A percentile compares a stretch with the other conserved stretches of the same genome.
Conservation (phyloP, 1,140 invertebrate species). For the Oryctes rhinoceros region DNA sequence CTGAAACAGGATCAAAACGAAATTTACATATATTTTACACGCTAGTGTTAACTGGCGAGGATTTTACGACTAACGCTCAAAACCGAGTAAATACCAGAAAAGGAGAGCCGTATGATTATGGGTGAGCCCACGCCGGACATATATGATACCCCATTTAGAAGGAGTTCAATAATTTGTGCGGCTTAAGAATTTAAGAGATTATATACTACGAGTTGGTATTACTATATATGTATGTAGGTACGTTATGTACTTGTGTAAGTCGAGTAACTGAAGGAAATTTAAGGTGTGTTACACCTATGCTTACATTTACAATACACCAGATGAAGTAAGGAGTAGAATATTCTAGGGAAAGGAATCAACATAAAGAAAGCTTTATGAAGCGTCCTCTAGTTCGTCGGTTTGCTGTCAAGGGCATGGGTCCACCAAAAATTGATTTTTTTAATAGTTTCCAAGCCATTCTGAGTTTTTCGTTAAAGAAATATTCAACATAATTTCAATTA, state of each 20-base stretch:
- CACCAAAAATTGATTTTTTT: no score
- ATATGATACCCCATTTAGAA: not conserved
- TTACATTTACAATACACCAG: no score
- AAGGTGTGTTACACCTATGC: constrained; percentile 1
- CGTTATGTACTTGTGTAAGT: not conserved
- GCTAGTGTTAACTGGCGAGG: not conserved
- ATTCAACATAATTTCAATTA: no score
- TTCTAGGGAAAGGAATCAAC: no score
- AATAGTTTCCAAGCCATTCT: no score
- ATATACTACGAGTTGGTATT: not conserved
- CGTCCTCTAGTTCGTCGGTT: no score
- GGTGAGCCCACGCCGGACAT: not conserved
- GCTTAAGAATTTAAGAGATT: not conserved
- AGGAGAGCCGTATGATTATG: not conserved
- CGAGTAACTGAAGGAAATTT: not conserved
- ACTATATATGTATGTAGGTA: not conserved
- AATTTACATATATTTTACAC: constrained; percentile 4
- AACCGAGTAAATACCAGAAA: constrained; percentile 10
- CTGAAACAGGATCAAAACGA: constrained; percentile 1
- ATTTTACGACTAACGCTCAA: not conserved
- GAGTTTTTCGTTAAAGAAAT: no score
- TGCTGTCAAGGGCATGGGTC: no score
- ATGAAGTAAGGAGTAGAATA: no score
- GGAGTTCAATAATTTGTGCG: not conserved
- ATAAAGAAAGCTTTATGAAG: no score